phyloP scores from a whole-genome alignment of 2,888 invertebrate species.

The Limenitis arthemis region DNA sequence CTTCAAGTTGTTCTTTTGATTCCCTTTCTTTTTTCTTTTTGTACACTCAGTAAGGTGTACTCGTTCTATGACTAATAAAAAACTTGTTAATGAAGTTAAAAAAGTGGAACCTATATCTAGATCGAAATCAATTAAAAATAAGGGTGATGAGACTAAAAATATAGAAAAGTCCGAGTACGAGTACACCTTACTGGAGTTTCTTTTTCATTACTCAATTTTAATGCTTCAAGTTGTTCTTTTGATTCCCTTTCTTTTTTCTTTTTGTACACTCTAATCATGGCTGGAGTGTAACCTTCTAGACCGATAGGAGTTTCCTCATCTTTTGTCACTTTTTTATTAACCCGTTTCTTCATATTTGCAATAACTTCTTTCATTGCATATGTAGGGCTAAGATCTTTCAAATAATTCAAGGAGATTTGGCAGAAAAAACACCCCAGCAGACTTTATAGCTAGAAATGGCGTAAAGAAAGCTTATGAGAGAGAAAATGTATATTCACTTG shows the following conservation, averaged over 20 bases:
- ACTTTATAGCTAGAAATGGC: constrained; percentile 53
- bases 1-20: constrained; percentile 48
- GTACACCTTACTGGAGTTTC: constrained; percentile 18
- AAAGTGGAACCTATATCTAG: constrained; percentile 6
- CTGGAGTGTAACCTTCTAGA: constrained; percentile 66
- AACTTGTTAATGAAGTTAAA: constrained; percentile 3
- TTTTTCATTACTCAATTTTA: constrained; percentile 35
- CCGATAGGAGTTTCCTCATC: constrained; percentile 37
- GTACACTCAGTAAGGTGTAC: constrained; percentile 47
- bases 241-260: constrained; percentile 61
- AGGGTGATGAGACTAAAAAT: background rate
- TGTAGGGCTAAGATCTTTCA: constrained; percentile 74
- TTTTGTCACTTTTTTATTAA: constrained; percentile 41
- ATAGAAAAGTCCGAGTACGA: background rate
- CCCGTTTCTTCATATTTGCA: constrained; percentile 72
- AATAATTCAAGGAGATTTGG: constrained; percentile 56
- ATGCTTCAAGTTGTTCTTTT: constrained; percentile 45
- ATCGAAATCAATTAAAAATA: constrained; percentile 10
- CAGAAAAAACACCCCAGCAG: constrained; percentile 53
- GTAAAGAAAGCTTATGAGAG: constrained; percentile 56
- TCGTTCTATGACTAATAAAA: constrained; percentile 38
- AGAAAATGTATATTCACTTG: constrained; percentile 57
- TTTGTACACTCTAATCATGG: constrained; percentile 67
- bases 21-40: constrained; percentile 61
- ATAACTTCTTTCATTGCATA: constrained; percentile 80